Percentiles rank a stretch among this genome's conserved stretches.
Conservation (phyloP, 2,888 invertebrate genomes). For the Cheilosia variabilis region DNA sequence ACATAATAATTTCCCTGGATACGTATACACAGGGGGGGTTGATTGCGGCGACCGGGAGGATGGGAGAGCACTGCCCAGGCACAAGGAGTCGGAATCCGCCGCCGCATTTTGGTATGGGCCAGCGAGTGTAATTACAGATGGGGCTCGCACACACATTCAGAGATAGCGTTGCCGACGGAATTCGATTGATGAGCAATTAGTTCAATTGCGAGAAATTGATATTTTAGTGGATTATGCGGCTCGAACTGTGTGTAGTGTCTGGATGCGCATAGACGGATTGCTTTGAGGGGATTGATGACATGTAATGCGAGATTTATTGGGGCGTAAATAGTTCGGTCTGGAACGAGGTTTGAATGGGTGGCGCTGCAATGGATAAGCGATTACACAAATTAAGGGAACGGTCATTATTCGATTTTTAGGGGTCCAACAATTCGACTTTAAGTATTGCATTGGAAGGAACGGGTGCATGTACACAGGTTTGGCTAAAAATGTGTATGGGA, state of each 20-base stretch:
- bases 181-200: slow-evolving; percentile 75
- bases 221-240: slow-evolving; percentile 53
- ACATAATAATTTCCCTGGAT: slow-evolving; percentile 78
- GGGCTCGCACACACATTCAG: slow-evolving; percentile 24
- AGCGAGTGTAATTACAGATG: slow-evolving; percentile 69
- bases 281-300: slow-evolving; percentile 14
- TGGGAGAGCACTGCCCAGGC: slow-evolving; percentile 3
- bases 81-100: neutral
- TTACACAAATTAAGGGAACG: neutral
- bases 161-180: slow-evolving; percentile 54
- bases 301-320: slow-evolving; percentile 64
- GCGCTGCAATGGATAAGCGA: slow-evolving; percentile 3
- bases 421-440: too few relatives aligned
- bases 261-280: slow-evolving; percentile 5
- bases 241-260: slow-evolving; percentile 5
- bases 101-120: slow-evolving; percentile 12
- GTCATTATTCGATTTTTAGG: too few relatives aligned
- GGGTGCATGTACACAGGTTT: too few relatives aligned
- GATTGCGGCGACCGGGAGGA: slow-evolving; percentile 2
- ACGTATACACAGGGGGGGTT: slow-evolving; percentile 18
- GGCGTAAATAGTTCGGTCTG: slow-evolving; percentile 7
- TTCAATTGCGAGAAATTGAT: slow-evolving; percentile 72
- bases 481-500: too few relatives aligned
- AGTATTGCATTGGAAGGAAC: too few relatives aligned
- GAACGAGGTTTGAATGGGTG: neutral